Percentiles rank a stretch among this genome's conserved stretches.
These are phyloP conservation scores for Notospermus geniculatus DNA, from an alignment of 1,140 invertebrate genomes.

Conservation along the genomic window DNA sequence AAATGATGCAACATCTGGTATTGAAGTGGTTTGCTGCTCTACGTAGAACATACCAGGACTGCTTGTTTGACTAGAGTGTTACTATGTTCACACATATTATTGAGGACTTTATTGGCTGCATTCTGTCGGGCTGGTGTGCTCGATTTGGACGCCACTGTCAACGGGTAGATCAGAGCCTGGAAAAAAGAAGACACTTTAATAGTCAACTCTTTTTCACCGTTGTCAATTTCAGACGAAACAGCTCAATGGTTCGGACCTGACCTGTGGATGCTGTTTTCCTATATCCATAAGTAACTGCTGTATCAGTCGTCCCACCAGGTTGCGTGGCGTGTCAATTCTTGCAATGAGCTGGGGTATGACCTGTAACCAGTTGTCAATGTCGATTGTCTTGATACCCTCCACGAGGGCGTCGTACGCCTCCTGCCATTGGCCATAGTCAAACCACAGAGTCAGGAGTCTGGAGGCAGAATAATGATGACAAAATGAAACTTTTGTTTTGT, in stretches of 20 bases:
- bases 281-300: slow-evolving; percentile 93
- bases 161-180: slow-evolving; percentile 92
- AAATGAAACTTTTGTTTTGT: too few relatives aligned
- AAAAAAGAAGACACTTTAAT: slow-evolving; percentile 55
- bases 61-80: slow-evolving; percentile 89
- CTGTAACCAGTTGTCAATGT: slow-evolving; percentile 98
- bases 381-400: slow-evolving; percentile 88
- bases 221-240: too few relatives aligned
- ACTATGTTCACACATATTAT: slow-evolving; percentile 93
- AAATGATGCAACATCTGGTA: too few relatives aligned
- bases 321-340: slow-evolving; percentile 89
- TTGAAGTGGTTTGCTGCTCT: too few relatives aligned
- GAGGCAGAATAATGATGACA: too few relatives aligned
- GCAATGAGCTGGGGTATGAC: slow-evolving; percentile 99
- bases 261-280: slow-evolving; percentile 71
- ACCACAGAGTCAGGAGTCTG: slow-evolving; percentile 59
- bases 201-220: too few relatives aligned
- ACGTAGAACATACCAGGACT: slow-evolving; percentile 66
- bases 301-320: slow-evolving; percentile 83
- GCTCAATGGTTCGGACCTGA: too few relatives aligned
- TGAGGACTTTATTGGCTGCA: slow-evolving; percentile 93
- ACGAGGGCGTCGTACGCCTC: slow-evolving; percentile 91
- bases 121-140: slow-evolving; percentile 76
- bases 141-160: slow-evolving; percentile 97
- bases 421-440: slow-evolving; percentile 68